Evolutionary conservation across 2,888 invertebrate species (phyloP), one percentile per base, ranked within the genome.

Genomic region (Danaus chrysippus): DNA sequence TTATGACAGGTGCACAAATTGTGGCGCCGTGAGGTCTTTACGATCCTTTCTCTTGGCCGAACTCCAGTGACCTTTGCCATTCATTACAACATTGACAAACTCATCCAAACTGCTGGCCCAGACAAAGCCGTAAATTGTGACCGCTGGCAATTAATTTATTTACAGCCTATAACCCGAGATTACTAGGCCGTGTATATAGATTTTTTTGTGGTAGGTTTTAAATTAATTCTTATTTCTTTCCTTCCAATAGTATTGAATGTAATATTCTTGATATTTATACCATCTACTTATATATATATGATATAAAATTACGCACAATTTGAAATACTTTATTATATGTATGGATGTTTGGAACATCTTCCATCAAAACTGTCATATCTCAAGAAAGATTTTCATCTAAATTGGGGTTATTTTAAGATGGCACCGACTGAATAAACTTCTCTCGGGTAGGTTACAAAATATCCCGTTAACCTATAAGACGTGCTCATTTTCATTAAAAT

Each of bases 131-230:
- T 67, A 62, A 64, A 67, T 62, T 64, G 61, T 60, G 57, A 66
- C 62, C 66, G 58, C 64, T 59, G 59, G 62, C 66, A 67, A 67
- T 67, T 67, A 64, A 64, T 67, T 64, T 64, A 62, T 62, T 64
- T 61, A 64, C 46, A 61, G 52, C 58, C 17, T 49, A 49, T 52
- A 23, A 44, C 49, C 41, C 53, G 9, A 13, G 17, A 56, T 46
- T 56, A 46, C 46, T 9, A 41, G 10, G 42, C 44, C 44, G 10
- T 15, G 49, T 46, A 46, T 15, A n/a, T 43, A 43, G 11, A 0
- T 43, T n/a, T n/a, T 42, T 43, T 43, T 11, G 11, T 43, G 12
- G n/a, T n/a, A 43, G 3, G 43, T 43, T 11, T 11, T 43, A 46
- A 46, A 9, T 46, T 46, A 13, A 13, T n/a, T 46, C 9, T 46